A percentile compares a stretch with the other conserved stretches of the same genome.
Conservation (phyloP, 2,113 vertebrate species). For the Poeciliopsis turrubarensis region DNA sequence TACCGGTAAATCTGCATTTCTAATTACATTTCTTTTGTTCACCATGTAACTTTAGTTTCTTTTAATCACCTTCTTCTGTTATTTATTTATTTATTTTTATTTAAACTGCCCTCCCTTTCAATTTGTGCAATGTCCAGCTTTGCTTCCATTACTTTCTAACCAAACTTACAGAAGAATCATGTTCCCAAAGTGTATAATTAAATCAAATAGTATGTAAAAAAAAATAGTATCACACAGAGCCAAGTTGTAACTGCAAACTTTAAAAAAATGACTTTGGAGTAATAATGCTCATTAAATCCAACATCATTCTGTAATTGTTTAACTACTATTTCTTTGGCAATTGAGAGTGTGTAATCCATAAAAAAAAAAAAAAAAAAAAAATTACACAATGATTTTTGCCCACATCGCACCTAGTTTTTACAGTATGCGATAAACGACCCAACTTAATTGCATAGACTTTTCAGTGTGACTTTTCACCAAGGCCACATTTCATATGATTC, state of each 20-base stretch:
- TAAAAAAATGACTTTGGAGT: constrained; percentile 13
- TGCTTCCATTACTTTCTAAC: neutral
- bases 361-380: neutral
- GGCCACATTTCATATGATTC: neutral
- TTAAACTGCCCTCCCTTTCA: neutral
- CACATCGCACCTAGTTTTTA: neutral
- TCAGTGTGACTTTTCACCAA: neutral
- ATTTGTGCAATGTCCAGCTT: neutral
- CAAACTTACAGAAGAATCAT: constrained; percentile 24
- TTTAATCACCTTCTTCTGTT: neutral
- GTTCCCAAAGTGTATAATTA: constrained; percentile 61
- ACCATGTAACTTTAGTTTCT: neutral
- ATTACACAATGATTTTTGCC: neutral
- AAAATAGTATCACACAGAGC: constrained; percentile 47
- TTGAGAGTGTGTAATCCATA: neutral
- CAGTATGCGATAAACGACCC: neutral
- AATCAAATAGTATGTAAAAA: constrained; percentile 46
- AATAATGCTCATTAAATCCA: constrained; percentile 32
- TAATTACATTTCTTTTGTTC: neutral
- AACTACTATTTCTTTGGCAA: neutral
- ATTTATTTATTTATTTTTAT: neutral
- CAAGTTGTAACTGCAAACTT: constrained; percentile 11
- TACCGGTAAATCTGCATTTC: constrained; percentile 84
- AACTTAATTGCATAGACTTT: neutral
- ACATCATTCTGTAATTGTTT: neutral